phyloP scores from a whole-genome alignment of 2,797 vertebrate genomes.

The Aphelocoma californica region DNA sequence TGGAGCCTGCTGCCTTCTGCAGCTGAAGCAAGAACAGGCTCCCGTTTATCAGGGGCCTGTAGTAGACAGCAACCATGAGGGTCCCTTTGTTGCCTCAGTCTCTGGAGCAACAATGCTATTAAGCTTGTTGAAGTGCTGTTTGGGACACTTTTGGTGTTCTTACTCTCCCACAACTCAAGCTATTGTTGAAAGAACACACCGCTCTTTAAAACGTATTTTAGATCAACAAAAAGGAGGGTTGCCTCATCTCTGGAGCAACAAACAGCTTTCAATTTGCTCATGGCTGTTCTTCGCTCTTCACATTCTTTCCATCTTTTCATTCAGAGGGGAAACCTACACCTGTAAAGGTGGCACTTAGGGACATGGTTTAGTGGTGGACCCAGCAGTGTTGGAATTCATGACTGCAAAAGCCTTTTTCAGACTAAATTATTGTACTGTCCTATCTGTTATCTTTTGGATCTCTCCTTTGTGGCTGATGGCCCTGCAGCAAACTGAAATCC shows the following conservation, averaged over 20 bases:
- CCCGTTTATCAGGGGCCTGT: fast-evolving
- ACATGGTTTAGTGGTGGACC: neutral
- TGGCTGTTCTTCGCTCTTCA: neutral
- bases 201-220: too few species aligned
- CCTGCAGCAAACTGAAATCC: neutral
- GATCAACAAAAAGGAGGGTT: neutral
- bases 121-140: too few species aligned
- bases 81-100: neutral
- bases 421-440: neutral
- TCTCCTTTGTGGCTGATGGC: neutral
- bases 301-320: neutral
- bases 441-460: neutral
- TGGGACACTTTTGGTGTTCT: too few species aligned
- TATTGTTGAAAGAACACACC: too few species aligned
- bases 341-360: neutral
- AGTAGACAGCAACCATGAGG: neutral
- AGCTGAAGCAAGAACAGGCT: neutral
- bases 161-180: too few species aligned
- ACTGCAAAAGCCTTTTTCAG: neutral
- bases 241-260: neutral
- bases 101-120: neutral
- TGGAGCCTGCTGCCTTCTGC: neutral
- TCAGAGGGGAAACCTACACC: neutral
- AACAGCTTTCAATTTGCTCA: neutral
- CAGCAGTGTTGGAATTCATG: neutral